Percentiles rank a stretch among this genome's conserved stretches.
These are phyloP conservation scores for Bagarius yarrelli DNA, from an alignment of 2,113 vertebrate species.

Conservation along the genomic window DNA sequence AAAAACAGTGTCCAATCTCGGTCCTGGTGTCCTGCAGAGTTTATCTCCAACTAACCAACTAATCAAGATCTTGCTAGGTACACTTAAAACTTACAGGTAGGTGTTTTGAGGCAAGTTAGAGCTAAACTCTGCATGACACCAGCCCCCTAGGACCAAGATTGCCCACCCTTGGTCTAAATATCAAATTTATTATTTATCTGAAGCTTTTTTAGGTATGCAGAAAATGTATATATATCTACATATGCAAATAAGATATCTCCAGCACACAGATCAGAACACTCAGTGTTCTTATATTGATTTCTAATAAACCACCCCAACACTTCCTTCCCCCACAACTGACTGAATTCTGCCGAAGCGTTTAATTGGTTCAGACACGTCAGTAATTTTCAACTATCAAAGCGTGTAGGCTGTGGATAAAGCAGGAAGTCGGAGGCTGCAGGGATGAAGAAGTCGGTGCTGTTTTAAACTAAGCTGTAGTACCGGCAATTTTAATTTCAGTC, in stretches of 20 bases:
- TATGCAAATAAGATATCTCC: slow-evolving; percentile 8
- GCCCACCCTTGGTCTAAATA: too few species aligned
- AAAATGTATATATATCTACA: neutral
- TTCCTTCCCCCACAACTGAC: neutral
- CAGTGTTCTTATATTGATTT: neutral
- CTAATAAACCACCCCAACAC: neutral
- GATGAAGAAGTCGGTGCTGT: slow-evolving; percentile 15
- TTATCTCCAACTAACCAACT: too few species aligned
- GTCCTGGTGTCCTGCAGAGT: too few species aligned
- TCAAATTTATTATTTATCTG: neutral
- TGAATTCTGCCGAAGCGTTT: slow-evolving; percentile 16
- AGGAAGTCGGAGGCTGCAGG: neutral
- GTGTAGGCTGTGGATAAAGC: neutral
- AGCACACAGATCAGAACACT: too few species aligned
- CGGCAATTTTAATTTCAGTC: slow-evolving; percentile 59
- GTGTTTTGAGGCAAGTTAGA: too few species aligned
- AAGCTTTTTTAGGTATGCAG: neutral
- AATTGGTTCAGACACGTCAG: neutral
- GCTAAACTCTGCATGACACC: too few species aligned
- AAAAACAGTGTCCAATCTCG: too few species aligned
- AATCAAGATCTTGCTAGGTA: too few species aligned
- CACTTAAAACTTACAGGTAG: too few species aligned
- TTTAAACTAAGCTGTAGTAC: slow-evolving; percentile 13
- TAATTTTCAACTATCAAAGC: neutral
- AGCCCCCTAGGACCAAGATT: too few species aligned